Evolutionary conservation across 2,797 vertebrate genomes (phyloP), one percentile per base, ranked within the genome.

Genomic region (Centroberyx gerrardi): DNA sequence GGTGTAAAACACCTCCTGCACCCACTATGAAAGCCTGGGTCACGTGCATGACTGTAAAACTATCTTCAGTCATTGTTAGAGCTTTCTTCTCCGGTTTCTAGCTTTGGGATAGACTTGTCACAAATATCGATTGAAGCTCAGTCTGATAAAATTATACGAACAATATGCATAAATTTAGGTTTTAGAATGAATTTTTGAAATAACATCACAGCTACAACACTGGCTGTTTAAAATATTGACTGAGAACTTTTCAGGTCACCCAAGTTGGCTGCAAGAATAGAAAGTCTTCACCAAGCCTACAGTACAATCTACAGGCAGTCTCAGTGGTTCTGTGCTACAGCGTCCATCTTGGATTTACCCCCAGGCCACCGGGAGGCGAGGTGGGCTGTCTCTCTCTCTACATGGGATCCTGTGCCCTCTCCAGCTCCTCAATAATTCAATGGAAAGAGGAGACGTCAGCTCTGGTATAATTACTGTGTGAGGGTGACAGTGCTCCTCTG

Each of bases 341-440:
- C 15, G 27, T 79, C 81, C 84, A 65, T 90, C 79, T 85, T 84
- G 75, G 76, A 68, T 76, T 76, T 59, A 77, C 78, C 83, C 85
- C 4, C 31, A 81, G 85, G 87, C 81, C 68, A 74, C 31, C 53
- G 63, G 74, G 78, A 83, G 55, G 63, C 59, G 46, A 81, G 62
- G 72, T 54, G 76, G 49, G 42, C 75, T 83, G 83, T 86, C 68
- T 89, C 68, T 86, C 68, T 86, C 77, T 80, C 83, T 80, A 85
- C 90, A 82, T 85, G 71, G 78, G 86, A 89, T 89, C 87, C 73
- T 81, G 84, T 88, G 84, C 90, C 87, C 85, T 88, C 88, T 84
- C 74, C 82, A 86, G 82, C 87, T 91, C 83, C 87, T 95, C 90
- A 94, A 95, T 94, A 93, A 95, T 94, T 93, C 91, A 94, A 88